Evolutionary conservation across 2,888 invertebrate species (phyloP), one percentile per base, ranked within the genome.

Genomic region (Galerucella calmariensis): DNA sequence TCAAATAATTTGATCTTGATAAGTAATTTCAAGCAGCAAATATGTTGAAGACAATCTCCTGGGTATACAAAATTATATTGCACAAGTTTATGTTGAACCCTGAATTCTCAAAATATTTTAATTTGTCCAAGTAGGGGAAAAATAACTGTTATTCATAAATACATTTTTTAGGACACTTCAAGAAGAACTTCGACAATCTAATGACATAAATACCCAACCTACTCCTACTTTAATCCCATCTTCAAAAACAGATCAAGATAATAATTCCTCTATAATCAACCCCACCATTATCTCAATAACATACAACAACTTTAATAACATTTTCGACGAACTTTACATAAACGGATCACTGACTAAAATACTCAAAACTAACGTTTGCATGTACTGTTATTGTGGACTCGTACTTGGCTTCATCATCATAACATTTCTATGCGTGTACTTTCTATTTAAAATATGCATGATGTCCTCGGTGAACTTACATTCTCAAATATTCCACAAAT

Each of bases 401-500:
- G 4, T 48, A 14, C 48, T 48, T 12, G 14, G 11, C 11, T 48
- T 11, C 14, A 12, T 48, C 4, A 12, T 48, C 4, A 2, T 48
- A 48, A 48, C 48, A 12, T 48, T 48, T 48, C 4, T 48, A 2
- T 48, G 48, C 12, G 14, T 14, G 1, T 48, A 48, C 14, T 14
- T 48, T 4, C 2, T 48, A 4, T 48, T 48, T 48, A 48, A 48
- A 48, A 48, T 92, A 46, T 93, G 94, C 83, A 92, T 94, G 90
- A 90, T 90, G 41, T 92, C 95, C n/a, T 94, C 95, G 0, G 91
- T 90, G 76, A 90, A 89, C 72, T 88, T 96, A 1, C 96, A 97
- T 86, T 91, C 93, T 81, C 88, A 87, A 24, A 95, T 96, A 94
- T 95, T 96, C 85, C 88, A 90, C 27, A 90, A 92, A 78, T 90